Conservation (phyloP, 92 coral and sea anemone genomes). For the Zoanthus solanderi region DNA sequence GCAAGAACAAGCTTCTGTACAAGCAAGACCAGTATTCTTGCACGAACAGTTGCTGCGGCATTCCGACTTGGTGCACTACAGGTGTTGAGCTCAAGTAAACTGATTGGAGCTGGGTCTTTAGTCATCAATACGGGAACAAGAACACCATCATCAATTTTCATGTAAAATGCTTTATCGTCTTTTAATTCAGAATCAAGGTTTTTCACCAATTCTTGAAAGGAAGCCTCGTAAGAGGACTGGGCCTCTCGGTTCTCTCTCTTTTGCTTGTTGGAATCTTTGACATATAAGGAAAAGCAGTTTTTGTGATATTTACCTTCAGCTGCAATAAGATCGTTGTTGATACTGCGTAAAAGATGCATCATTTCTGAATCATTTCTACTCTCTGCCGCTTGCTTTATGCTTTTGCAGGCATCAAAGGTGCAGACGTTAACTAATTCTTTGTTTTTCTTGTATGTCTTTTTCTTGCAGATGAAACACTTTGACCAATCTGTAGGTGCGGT, state of each 20-base stretch:
- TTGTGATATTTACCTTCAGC: neutral
- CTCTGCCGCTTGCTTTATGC: conserved; percentile 9
- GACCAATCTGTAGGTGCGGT: neutral
- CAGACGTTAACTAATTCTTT: neutral
- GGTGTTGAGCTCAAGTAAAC: conserved; percentile 64
- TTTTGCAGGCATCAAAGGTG: neutral
- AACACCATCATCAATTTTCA: neutral
- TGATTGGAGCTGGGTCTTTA: conserved; percentile 69
- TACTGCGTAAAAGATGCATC: neutral
- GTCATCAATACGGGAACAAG: conserved; percentile 62
- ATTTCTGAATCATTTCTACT: neutral
- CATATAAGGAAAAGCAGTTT: neutral
- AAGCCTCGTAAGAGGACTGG: conserved; percentile 19
- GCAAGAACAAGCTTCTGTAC: neutral
- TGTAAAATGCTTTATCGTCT: neutral
- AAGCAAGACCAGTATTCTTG: neutral
- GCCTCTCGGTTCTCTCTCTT: no score
- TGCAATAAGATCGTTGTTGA: neutral
- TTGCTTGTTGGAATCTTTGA: no score
- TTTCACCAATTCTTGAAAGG: neutral
- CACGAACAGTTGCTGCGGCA: conserved; percentile 1
- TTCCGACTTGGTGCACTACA: conserved; percentile 50
- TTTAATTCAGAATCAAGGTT: neutral
- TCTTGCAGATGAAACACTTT: neutral
- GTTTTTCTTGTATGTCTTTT: neutral